phyloP scores from a whole-genome alignment of 2,113 vertebrate genomes.

The Solenodon paradoxus region DNA sequence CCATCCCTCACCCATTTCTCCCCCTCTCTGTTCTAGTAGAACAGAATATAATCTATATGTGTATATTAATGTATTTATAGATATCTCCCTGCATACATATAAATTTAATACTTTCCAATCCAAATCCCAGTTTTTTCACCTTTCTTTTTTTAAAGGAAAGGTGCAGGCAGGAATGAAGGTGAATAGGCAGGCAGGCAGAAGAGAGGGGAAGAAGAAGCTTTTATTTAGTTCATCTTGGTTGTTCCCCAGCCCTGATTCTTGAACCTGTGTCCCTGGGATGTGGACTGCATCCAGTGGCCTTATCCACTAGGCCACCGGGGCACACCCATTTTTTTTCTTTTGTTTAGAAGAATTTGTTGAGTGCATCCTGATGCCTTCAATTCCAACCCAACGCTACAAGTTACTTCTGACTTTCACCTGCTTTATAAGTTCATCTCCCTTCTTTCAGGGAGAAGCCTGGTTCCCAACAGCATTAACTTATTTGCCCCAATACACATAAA shows the following conservation, averaged over 20 bases:
- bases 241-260: no score
- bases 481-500: not conserved
- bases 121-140: not conserved
- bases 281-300: no score
- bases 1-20: not conserved
- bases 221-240: no score
- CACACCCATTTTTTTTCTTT: not conserved
- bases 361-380: not conserved
- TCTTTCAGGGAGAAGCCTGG: not conserved
- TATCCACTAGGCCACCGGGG: no score
- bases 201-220: no score
- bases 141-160: no score
- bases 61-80: not conserved
- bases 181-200: no score
- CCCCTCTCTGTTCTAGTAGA: not conserved
- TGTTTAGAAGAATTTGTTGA: not conserved
- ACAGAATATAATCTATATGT: not conserved
- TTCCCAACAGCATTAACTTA: not conserved
- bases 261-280: no score
- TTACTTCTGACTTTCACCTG: not conserved
- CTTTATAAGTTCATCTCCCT: not conserved
- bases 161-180: no score
- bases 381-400: not conserved
- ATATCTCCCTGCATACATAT: not conserved
- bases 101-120: conserved; percentile 6